A percentile compares a stretch with the other conserved stretches of the same genome.
Evolutionary conservation across 2,797 vertebrate species (phyloP).

Genomic region (Chloroceryle amazona): DNA sequence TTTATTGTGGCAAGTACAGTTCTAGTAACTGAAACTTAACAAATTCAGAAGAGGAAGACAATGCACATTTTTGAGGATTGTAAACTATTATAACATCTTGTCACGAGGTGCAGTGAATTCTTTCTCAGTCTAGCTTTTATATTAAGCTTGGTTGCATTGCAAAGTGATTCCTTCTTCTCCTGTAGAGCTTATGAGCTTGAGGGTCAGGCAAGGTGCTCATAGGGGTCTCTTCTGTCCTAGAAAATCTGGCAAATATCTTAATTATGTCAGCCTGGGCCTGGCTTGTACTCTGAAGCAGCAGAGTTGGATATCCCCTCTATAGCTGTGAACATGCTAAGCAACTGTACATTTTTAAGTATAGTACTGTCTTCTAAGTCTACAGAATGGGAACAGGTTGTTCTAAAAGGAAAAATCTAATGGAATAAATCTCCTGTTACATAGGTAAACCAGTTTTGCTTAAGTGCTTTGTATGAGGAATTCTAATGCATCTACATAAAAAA

Average conservation of each 20-base stretch:
- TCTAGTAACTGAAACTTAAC: neutral
- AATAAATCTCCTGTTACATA: neutral
- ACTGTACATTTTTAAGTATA: neutral
- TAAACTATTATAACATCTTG: neutral
- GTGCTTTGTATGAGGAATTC: neutral
- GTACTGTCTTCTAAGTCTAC: neutral
- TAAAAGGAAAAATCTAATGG: neutral
- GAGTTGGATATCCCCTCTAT: neutral
- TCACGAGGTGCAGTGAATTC: neutral
- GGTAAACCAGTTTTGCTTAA: neutral
- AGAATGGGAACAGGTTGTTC: neutral
- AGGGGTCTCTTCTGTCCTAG: neutral
- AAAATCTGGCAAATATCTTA: neutral
- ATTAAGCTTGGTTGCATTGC: neutral
- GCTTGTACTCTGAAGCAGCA: neutral
- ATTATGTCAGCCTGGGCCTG: neutral
- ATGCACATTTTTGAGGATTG: neutral
- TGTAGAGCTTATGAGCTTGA: neutral
- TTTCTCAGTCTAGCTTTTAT: neutral
- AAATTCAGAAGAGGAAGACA: neutral
- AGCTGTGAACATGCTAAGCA: neutral
- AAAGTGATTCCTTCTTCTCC: neutral
- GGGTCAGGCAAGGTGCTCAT: neutral
- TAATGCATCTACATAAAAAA: neutral
- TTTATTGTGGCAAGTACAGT: neutral